Evolutionary conservation across 1,140 invertebrate species (phyloP).

Genomic region (Tetragnatha versicolor): DNA sequence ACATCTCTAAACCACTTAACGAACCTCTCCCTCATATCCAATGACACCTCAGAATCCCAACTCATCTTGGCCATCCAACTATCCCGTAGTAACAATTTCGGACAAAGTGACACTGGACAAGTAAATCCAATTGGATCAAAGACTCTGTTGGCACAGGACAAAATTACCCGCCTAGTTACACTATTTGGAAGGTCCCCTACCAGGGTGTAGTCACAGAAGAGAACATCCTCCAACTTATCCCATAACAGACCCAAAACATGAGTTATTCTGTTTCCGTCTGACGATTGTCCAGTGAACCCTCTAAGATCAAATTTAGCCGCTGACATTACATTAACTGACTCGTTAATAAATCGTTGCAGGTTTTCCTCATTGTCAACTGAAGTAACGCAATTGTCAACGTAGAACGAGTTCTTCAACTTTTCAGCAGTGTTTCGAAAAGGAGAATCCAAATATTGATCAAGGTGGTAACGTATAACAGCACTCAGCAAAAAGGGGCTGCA

Average conservation of each 20-base stretch:
- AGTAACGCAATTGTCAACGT: conserved; percentile 24
- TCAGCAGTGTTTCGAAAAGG: not conserved
- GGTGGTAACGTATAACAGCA: not conserved
- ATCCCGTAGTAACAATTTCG: conserved; percentile 1
- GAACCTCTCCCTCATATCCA: not conserved
- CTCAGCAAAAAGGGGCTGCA: conserved; percentile 6
- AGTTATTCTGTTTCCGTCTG: too few relatives aligned
- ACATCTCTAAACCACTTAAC: not conserved
- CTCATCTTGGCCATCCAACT: not conserved
- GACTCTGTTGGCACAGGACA: too few relatives aligned
- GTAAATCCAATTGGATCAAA: not conserved
- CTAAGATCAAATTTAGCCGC: conserved; percentile 9
- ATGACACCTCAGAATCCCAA: not conserved
- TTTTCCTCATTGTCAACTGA: not conserved
- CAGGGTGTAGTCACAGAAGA: not conserved
- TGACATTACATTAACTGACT: not conserved
- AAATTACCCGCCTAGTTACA: not conserved
- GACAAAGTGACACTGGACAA: not conserved
- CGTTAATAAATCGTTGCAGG: not conserved
- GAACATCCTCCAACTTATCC: not conserved
- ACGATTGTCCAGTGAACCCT: conserved; percentile 7
- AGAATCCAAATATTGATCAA: not conserved
- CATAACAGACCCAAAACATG: not conserved
- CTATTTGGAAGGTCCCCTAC: not conserved
- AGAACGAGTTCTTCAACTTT: conserved; percentile 13